phyloP scores from a whole-genome alignment of 2,113 vertebrate species.

The Lepus europaeus region DNA sequence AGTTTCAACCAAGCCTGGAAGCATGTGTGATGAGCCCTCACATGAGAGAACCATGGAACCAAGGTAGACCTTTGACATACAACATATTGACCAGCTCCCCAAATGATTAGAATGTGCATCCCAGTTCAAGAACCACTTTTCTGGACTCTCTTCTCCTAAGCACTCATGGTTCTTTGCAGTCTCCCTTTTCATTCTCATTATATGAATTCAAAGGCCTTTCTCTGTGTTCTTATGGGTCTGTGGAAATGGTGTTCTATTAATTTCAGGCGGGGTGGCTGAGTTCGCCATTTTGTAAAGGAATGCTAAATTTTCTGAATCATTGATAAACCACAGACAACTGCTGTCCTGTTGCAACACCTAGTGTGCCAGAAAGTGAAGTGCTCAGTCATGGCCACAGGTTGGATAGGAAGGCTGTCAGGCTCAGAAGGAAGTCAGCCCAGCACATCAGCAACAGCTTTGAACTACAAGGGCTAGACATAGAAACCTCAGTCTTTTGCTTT shows the following conservation, averaged over 20 bases:
- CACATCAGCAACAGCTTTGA: not conserved
- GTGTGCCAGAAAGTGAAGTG: not conserved
- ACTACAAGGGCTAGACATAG: not conserved
- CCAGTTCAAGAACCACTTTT: not conserved
- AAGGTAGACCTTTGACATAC: not conserved
- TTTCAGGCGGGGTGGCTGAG: not conserved
- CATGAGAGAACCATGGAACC: not conserved
- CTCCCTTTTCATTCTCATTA: not conserved
- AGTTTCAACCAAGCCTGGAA: not conserved
- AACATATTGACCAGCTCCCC: not conserved
- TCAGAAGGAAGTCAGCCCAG: not conserved
- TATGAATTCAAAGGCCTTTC: not conserved
- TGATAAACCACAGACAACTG: conserved; percentile 5
- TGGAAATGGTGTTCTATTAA: conserved; percentile 4
- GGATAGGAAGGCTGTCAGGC: not conserved
- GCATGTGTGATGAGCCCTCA: not conserved
- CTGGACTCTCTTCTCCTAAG: not conserved
- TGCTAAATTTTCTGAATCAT: conserved; percentile 18
- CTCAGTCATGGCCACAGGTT: not conserved
- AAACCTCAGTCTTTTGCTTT: not conserved
- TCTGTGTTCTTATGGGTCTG: not conserved
- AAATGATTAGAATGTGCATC: not conserved
- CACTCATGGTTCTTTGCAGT: not conserved
- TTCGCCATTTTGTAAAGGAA: not conserved
- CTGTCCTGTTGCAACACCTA: not conserved